Evolutionary conservation across 2,797 vertebrate species (phyloP).

Genomic region (Darevskia mixta): DNA sequence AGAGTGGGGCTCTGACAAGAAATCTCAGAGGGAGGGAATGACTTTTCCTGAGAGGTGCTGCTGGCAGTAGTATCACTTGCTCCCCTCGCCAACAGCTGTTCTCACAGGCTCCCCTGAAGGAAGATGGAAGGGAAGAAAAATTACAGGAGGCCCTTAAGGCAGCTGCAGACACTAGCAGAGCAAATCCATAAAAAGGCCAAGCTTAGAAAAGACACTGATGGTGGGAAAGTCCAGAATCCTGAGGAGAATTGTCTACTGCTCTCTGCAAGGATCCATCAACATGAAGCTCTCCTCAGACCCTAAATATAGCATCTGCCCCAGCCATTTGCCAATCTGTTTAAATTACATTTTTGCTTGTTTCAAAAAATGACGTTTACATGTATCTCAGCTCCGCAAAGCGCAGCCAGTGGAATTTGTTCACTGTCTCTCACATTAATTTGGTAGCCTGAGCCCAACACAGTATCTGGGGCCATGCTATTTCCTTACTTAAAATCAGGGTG

Average conservation of each 20-base stretch:
- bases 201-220: conserved; percentile 26
- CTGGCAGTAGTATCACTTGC: conserved; percentile 57
- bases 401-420: background rate
- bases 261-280: conserved; percentile 7
- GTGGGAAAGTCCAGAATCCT: conserved; percentile 7
- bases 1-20: background rate
- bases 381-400: background rate
- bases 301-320: background rate
- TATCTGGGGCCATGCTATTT: background rate
- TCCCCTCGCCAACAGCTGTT: conserved; percentile 60
- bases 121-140: conserved; percentile 36
- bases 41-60: conserved; percentile 32
- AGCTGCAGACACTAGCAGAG: conserved; percentile 50
- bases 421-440: background rate
- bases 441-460: background rate
- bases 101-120: conserved; percentile 42
- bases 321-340: background rate
- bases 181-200: conserved; percentile 46
- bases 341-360: background rate
- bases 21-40: conserved; percentile 12
- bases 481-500: background rate
- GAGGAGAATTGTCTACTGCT: background rate
- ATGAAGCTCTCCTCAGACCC: conserved; percentile 3
- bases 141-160: conserved; percentile 32
- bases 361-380: rapidly evolving